Evolutionary conservation across 92 coral and sea anemone species (phyloP).

Genomic region (Pocillopora meandrina): DNA sequence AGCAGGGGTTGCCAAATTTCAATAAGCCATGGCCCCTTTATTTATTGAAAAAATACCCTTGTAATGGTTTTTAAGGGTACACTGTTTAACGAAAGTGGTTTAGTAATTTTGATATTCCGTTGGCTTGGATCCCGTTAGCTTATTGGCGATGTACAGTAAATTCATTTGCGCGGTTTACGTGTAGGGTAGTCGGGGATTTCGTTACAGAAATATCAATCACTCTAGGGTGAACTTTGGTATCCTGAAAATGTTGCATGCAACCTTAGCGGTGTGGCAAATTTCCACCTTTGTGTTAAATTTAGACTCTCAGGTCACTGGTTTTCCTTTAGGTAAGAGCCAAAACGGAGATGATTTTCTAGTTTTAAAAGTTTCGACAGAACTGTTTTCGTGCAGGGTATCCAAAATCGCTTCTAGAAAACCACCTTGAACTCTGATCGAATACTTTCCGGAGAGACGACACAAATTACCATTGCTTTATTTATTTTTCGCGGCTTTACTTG

Average conservation of each 20-base stretch:
- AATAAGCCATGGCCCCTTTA: background rate
- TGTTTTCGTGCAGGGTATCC: background rate
- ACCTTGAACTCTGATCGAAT: background rate
- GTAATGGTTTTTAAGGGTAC: background rate
- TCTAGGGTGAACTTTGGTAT: constrained; percentile 20
- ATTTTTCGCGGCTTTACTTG: background rate
- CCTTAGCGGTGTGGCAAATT: constrained; percentile 36
- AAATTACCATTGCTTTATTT: background rate
- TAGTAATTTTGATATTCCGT: background rate
- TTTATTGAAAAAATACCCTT: background rate
- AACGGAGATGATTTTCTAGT: background rate
- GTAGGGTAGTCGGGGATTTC: constrained; percentile 18
- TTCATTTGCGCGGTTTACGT: background rate
- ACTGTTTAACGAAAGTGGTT: background rate
- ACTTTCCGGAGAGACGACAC: background rate
- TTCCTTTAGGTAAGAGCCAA: background rate
- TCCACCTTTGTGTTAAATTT: constrained; percentile 40
- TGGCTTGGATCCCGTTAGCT: background rate
- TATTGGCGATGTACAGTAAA: background rate
- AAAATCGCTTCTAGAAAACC: background rate
- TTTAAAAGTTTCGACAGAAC: background rate
- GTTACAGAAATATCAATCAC: constrained; percentile 31
- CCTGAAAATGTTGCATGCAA: constrained; percentile 3
- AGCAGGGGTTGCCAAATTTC: constrained; percentile 4
- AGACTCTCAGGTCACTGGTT: constrained; percentile 8